Evolutionary conservation across 2,797 vertebrate genomes (phyloP).

Genomic region (Lates japonicus): DNA sequence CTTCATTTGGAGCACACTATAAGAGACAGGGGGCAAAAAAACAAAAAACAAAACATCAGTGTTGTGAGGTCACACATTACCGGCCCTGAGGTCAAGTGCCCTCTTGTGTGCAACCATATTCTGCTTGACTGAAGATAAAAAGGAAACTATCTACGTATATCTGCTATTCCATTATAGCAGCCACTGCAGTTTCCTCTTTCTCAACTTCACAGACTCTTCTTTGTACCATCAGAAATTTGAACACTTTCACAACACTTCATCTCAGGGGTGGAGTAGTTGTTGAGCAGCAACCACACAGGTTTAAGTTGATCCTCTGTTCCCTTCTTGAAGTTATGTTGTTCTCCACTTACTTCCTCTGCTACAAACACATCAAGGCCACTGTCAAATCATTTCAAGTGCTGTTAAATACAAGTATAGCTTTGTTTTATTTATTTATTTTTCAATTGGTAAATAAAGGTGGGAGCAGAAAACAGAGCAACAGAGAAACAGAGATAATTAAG

Average conservation of each 20-base stretch:
- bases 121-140: too few species aligned
- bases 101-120: too few species aligned
- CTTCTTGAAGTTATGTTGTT: too few species aligned
- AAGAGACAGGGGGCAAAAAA: too few species aligned
- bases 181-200: background rate
- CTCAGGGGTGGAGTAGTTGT: background rate
- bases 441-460: conserved; percentile 13
- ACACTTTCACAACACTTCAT: background rate
- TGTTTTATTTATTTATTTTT: background rate
- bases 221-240: background rate
- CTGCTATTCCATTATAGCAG: too few species aligned
- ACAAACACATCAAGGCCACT: background rate
- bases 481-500: conserved; percentile 47
- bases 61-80: too few species aligned
- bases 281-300: background rate
- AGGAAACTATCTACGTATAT: too few species aligned
- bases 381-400: background rate
- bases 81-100: too few species aligned
- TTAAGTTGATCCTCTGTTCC: background rate
- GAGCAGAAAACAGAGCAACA: conserved; percentile 10
- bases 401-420: background rate
- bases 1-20: too few species aligned
- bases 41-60: too few species aligned
- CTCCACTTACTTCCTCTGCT: background rate
- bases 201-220: background rate